A percentile compares a stretch with the other conserved stretches of the same genome.
These are phyloP conservation scores for Nannoperca obscura DNA, from an alignment of 2,797 vertebrate species.

Conservation along the genomic window DNA sequence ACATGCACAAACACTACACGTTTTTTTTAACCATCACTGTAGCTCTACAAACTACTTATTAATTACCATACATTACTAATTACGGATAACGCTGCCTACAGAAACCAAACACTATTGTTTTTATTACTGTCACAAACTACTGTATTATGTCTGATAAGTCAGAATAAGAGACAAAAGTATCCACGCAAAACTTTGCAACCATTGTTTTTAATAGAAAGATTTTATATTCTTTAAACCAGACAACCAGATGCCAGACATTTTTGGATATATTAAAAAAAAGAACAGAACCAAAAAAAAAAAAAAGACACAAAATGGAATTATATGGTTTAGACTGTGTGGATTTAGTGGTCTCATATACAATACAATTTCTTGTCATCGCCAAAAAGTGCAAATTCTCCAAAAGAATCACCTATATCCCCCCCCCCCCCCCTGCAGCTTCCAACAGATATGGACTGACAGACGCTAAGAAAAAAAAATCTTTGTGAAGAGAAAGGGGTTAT, in stretches of 20 bases:
- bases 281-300: conserved; percentile 71
- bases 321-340: conserved; percentile 87
- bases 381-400: conserved; percentile 88
- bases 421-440: conserved; percentile 73
- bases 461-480: conserved; percentile 63
- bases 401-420: conserved; percentile 68
- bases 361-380: conserved; percentile 85
- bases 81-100: not conserved
- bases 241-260: conserved; percentile 88
- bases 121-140: not conserved
- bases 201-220: conserved; percentile 89
- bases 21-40: too few species aligned
- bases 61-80: not conserved
- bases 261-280: conserved; percentile 84
- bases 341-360: conserved; percentile 90
- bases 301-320: conserved; percentile 86
- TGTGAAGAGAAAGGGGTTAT: conserved; percentile 66
- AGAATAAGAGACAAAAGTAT: conserved; percentile 36
- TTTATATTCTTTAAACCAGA: conserved; percentile 88
- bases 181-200: conserved; percentile 78
- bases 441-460: conserved; percentile 78
- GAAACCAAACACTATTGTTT: not conserved
- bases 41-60: too few species aligned
- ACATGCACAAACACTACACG: too few species aligned
- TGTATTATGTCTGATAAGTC: not conserved